These are phyloP conservation scores for Dicerorhinus sumatrensis DNA, from an alignment of 2,113 vertebrate genomes.

Conservation along the genomic window DNA sequence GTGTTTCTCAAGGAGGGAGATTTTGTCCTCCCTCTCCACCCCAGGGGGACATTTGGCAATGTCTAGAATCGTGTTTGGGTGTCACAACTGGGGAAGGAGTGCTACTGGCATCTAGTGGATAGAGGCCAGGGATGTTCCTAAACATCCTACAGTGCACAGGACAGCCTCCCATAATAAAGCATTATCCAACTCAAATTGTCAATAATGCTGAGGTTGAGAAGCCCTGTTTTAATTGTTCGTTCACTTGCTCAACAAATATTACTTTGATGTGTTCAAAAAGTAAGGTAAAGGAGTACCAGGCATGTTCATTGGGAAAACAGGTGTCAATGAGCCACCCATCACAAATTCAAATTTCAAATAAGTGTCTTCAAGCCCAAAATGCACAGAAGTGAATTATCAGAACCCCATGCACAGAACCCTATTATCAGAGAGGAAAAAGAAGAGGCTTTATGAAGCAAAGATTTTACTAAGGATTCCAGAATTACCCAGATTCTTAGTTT, in stretches of 20 bases:
- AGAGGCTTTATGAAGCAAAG: background rate
- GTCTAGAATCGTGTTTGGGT: background rate
- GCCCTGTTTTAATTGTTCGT: background rate
- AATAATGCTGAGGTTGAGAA: background rate
- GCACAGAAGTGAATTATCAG: background rate
- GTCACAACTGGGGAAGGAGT: background rate
- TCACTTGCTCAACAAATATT: background rate
- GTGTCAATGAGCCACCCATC: background rate
- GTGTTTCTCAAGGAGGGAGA: background rate
- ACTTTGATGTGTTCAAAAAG: background rate
- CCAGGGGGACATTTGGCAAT: background rate
- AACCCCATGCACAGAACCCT: background rate
- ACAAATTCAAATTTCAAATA: background rate
- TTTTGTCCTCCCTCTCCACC: background rate
- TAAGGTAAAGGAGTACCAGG: background rate
- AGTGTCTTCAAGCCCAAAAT: background rate
- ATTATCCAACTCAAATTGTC: background rate
- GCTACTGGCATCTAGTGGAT: background rate
- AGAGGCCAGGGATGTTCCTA: background rate
- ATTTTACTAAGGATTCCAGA: background rate
- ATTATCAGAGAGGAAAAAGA: background rate
- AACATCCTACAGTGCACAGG: background rate
- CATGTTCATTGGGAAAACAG: background rate
- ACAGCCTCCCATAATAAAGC: background rate
- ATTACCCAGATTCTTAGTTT: slow-evolving; percentile 17